Conservation (phyloP, 2,888 invertebrate species). For the Cetonia aurata region DNA sequence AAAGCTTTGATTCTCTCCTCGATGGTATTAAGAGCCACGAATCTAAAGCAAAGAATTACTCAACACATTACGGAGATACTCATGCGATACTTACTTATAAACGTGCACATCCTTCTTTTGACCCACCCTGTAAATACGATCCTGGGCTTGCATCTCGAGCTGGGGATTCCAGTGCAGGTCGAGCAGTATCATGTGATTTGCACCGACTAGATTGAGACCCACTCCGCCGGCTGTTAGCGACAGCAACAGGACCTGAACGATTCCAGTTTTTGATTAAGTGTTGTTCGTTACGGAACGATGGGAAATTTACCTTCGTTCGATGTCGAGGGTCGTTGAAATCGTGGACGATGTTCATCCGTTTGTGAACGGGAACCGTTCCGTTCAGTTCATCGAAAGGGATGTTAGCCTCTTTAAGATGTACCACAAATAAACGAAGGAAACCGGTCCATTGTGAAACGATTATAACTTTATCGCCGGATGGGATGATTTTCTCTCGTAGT, state of each 20-base stretch:
- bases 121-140: slow-evolving; percentile 92
- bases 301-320: slow-evolving; percentile 72
- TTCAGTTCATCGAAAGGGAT: slow-evolving; percentile 77
- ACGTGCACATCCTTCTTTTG: slow-evolving; percentile 85
- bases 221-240: slow-evolving; percentile 96
- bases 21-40: slow-evolving; percentile 87
- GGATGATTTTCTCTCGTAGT: slow-evolving; percentile 69
- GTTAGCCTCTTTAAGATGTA: slow-evolving; percentile 70
- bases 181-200: slow-evolving; percentile 88
- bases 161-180: slow-evolving; percentile 99
- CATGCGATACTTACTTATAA: slow-evolving; percentile 75
- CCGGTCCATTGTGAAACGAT: slow-evolving; percentile 96
- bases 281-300: no score
- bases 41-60: slow-evolving; percentile 68
- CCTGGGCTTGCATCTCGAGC: slow-evolving; percentile 93
- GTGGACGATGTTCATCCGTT: slow-evolving; percentile 78
- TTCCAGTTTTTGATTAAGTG: background rate
- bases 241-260: slow-evolving; percentile 77
- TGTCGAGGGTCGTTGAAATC: slow-evolving; percentile 76
- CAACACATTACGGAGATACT: slow-evolving; percentile 4
- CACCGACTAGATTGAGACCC: slow-evolving; percentile 93
- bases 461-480: slow-evolving; percentile 77
- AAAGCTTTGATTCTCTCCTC: slow-evolving; percentile 87
- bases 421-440: slow-evolving; percentile 79
- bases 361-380: slow-evolving; percentile 80